Percentiles rank a stretch among this genome's conserved stretches.
These are phyloP conservation scores for Etheostoma spectabile DNA, from an alignment of 2,113 vertebrate genomes.

Conservation along the genomic window DNA sequence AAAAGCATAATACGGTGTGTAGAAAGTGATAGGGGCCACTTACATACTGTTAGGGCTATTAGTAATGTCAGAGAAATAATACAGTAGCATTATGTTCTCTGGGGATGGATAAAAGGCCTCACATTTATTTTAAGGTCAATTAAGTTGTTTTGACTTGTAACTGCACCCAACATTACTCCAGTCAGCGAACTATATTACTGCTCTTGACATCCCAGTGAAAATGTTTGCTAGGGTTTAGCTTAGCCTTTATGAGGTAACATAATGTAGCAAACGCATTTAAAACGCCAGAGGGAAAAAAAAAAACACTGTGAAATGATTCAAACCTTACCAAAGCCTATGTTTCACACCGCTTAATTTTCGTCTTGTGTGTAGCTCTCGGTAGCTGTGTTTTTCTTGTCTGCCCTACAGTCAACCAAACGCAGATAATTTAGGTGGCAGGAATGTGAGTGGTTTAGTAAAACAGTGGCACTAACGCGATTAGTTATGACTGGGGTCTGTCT, in stretches of 20 bases:
- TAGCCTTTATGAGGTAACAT: background rate
- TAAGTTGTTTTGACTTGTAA: background rate
- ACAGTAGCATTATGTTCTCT: background rate
- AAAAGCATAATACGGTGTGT: background rate
- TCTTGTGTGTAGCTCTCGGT: slow-evolving; percentile 3
- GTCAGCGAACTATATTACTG: no score
- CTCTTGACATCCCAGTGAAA: background rate
- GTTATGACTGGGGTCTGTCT: background rate
- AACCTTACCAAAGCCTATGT: slow-evolving; percentile 33
- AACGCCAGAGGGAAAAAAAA: background rate
- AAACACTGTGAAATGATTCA: slow-evolving; percentile 11
- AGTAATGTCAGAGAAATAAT: background rate
- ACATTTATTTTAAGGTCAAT: background rate
- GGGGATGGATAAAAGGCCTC: background rate
- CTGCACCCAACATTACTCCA: background rate
- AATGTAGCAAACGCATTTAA: background rate
- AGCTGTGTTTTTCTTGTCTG: slow-evolving; percentile 2
- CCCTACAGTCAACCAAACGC: background rate
- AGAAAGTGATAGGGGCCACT: no score
- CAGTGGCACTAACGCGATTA: background rate
- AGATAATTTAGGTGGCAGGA: background rate
- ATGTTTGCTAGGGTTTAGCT: background rate
- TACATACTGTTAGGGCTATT: slow-evolving; percentile 1
- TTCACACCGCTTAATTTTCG: background rate
- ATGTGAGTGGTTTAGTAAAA: background rate